A percentile compares a stretch with the other conserved stretches of the same genome.
Conservation (phyloP, 2,113 vertebrate genomes). For the Stigmatopora argus region DNA sequence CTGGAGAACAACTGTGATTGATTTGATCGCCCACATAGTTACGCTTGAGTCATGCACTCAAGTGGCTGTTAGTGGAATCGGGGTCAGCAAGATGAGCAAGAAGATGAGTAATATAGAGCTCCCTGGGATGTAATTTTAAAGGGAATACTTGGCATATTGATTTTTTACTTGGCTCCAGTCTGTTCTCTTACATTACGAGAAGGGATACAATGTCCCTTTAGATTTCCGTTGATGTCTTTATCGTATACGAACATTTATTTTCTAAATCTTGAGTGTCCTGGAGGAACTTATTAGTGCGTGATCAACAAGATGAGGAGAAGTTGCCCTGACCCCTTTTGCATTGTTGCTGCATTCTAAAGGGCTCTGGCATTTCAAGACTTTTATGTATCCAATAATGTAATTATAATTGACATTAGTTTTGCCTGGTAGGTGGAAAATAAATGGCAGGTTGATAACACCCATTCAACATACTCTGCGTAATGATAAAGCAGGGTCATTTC, state of each 20-base stretch:
- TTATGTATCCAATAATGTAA: constrained; percentile 14
- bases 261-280: constrained; percentile 20
- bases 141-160: constrained; percentile 41
- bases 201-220: constrained; percentile 15
- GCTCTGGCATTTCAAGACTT: constrained; percentile 12
- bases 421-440: constrained; percentile 28
- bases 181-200: constrained; percentile 23
- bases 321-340: constrained; percentile 13
- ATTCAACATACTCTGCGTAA: constrained; percentile 14
- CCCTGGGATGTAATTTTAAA: constrained; percentile 40
- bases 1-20: constrained; percentile 3
- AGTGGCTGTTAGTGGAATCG: constrained; percentile 3
- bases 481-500: constrained; percentile 15
- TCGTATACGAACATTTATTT: constrained; percentile 30
- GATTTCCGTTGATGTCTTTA: constrained; percentile 28
- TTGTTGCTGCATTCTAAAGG: constrained; percentile 29
- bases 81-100: constrained; percentile 35
- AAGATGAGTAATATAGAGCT: constrained; percentile 26
- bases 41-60: background rate
- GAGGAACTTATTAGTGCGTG: constrained; percentile 23
- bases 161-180: constrained; percentile 34
- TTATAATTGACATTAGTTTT: constrained; percentile 39
- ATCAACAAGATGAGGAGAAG: constrained; percentile 28
- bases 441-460: constrained; percentile 45
- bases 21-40: constrained; percentile 2